Evolutionary conservation across 2,797 vertebrate species (phyloP), one percentile per base, ranked within the genome.

Genomic region (Crypturellus tataupa): DNA sequence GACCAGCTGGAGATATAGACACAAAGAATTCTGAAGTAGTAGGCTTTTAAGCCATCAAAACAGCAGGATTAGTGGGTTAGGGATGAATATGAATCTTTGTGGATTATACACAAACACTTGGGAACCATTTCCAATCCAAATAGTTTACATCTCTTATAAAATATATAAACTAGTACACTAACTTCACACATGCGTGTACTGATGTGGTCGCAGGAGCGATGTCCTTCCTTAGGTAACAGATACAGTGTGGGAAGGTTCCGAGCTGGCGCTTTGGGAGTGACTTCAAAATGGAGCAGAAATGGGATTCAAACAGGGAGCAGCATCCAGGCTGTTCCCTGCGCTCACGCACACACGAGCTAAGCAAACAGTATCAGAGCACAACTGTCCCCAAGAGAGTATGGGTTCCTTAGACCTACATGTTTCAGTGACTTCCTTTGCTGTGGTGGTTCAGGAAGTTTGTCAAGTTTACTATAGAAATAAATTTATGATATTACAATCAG

Each of bases 1-100:
- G 91, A 93, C 53, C 89, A 91, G 87, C 78, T 93, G 89, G 83
- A 90, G 65, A 90, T 90, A 91, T 8, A 82, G 64, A 71, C 78
- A 88, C 64, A 84, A 94, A 79, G 80, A 90, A 91, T 89, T 91
- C 75, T 82, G 75, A 81, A 88, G 65, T 21, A 94, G 80, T 77
- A 81, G 73, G 71, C 75, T 94, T 96, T 97, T 94, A 93, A 96
- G 47, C 58, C 68, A 94, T 92, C 77, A 90, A 68, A 92, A 81
- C 70, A 91, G 29, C 44, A 90, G 92, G 44, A 96, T 94, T 97
- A 93, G 89, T 86, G 75, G 73, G 71, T 58, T 91, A 77, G 67
- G 75, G 68, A 84, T 86, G 85, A 93, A 88, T 93, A 95, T 47
- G 85, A 81, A 92, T 93, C 87, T 86, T 84, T 58, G 37, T 10